Evolutionary conservation across 2,797 vertebrate species (phyloP), one percentile per base, ranked within the genome.

Genomic region (Alosa sapidissima): DNA sequence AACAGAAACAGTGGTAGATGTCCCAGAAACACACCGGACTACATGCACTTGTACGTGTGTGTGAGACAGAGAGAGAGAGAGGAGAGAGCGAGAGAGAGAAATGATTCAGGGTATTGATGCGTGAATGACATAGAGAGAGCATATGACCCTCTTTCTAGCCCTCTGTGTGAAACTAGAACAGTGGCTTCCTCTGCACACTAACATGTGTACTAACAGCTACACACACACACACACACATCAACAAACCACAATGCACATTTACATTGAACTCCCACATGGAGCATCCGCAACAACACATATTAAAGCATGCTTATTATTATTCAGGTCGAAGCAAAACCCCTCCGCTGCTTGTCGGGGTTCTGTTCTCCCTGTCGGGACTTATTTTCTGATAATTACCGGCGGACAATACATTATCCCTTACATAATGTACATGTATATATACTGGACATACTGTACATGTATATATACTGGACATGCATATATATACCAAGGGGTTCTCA

Each of bases 191-290:
- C 60, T 62, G 65, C 21, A 36, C 33, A 8, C 65, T 36, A 13
- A 14, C 65, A 16, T 72, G 65, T 13, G 33, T 58, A 21, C 21
- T 21, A 58, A 58, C 55, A 19, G 21, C 19, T 16, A 28, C 28
- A 28, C 28, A 28, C 28, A 28, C 28, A 28, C 28, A 58, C 55
- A 58, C 21, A 19, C 19, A n/a, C 16, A 58, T 58, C 14, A 58
- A 58, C 54, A 58, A 5, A 58, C 14, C 54, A 19, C 28, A 68
- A 10, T 13, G 51, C 11, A 68, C 33, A 9, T 36, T 10, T 92
- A 75, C 58, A 72, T 19, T 10, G 2, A 1, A 51, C 49, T 1
- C 49, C 54, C 65, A 84, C n/a, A 85, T 41, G 41, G 2, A 85
- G 85, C 84, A 82, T 51, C 47, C 85, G 36, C 47, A 52, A 58